phyloP scores from a whole-genome alignment of 1,140 invertebrate species.

The Plectus sambesii region DNA sequence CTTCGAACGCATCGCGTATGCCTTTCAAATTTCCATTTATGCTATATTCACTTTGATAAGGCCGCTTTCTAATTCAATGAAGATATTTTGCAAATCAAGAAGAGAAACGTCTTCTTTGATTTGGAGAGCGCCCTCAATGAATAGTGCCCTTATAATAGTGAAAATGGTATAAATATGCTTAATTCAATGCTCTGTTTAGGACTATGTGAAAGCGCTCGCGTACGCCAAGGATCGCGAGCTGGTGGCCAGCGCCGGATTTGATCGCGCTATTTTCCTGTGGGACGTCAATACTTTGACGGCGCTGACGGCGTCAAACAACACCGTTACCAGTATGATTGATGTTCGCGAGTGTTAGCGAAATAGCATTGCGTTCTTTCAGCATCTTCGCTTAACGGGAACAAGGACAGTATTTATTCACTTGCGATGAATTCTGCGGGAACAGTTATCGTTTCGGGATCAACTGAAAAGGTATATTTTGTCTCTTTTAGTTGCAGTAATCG shows the following conservation, averaged over 20 bases:
- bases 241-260: conserved; percentile 91
- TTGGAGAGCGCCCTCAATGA: no score
- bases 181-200: conserved; percentile 53
- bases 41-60: no score
- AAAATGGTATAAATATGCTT: no score
- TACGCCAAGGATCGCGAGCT: conserved; percentile 96
- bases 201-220: conserved; percentile 93
- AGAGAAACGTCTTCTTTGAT: no score
- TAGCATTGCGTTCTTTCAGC: conserved; percentile 53
- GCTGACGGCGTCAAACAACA: conserved; percentile 93
- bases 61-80: no score
- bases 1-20: conserved; percentile 74
- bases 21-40: conserved; percentile 3
- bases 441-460: conserved; percentile 75
- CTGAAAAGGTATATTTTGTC: no score
- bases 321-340: conserved; percentile 68
- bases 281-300: conserved; percentile 96
- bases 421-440: conserved; percentile 95
- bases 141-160: no score
- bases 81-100: no score
- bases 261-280: conserved; percentile 94
- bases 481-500: neutral
- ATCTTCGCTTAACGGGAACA: conserved; percentile 86
- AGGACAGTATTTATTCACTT: conserved; percentile 95
- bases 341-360: conserved; percentile 1